Base-by-base conservation (phyloP, 2,888 invertebrate genomes). In the Drosophila atripex region DNA sequence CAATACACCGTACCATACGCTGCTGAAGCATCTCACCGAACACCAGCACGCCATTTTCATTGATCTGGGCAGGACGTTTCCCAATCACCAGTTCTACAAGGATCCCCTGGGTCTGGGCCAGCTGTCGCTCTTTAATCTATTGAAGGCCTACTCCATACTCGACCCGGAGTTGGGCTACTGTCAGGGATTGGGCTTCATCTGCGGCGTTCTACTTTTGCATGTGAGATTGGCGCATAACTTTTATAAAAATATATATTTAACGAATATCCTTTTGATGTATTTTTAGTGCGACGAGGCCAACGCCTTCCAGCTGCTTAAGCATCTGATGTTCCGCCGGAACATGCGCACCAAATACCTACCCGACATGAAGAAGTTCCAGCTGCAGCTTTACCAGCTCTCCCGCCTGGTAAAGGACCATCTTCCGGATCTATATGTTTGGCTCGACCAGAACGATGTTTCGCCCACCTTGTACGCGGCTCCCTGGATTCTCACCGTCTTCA, bases 11-110 rank as follows among this genome's bases (percentile, higher is more conserved):
- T 99, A 98, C 90, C 94, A 95, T 39, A 93, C 95, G 0, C 93
- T 98, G 4, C 92, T 98, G 21, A 95, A 95, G 41, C 96, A 97
- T 71, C 93, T 99, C 12, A 98, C 99, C 0, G 97, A 97, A 23
- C 97, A 98, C 87, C 99, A 99, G 89, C 99, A 99, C 90, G 97
- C 98, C 0, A 99, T 99, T 80, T 94, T 99, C 46, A 98, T 99
- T 57, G 99, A 99, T 91, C 92, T 99, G 72, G 98, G 97, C 93
- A 80, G 91, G 49, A 91, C 99, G 0, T 99, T 99, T 91, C 99
- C 99, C 0, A 96, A 95, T 88, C 98, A 99, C 90, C 95, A 97
- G 0, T 99, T 97, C 92, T 99, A 97, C 92, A 95, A 96, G 72
- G 96, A 96, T 60, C 96, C 98, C 0, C 91, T 99, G 39, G 99